Conservation (phyloP, 2,113 vertebrate species). For the Silurus meridionalis region DNA sequence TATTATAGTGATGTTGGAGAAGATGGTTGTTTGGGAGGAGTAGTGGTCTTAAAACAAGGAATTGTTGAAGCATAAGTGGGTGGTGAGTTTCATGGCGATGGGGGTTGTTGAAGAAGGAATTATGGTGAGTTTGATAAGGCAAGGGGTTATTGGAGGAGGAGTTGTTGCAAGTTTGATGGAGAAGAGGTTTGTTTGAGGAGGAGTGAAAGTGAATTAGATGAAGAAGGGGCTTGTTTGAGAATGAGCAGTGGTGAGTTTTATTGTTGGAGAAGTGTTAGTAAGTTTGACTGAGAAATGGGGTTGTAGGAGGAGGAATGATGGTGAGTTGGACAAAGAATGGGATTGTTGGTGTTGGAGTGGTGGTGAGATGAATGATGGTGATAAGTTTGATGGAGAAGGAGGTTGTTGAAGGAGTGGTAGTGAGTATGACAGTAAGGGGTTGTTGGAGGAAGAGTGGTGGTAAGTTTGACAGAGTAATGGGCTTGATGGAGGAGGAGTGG, state of each 20-base stretch:
- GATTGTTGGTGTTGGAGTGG: background rate
- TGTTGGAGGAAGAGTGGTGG: background rate
- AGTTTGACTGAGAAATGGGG: no score
- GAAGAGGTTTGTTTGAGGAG: background rate
- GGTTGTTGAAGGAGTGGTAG: no score
- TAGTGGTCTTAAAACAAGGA: no score
- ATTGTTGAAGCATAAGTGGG: no score
- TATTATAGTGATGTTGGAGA: no score
- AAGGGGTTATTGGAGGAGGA: background rate
- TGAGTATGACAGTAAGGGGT: background rate
- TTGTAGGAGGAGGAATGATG: background rate
- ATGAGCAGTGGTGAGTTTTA: background rate
- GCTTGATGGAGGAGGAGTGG: background rate
- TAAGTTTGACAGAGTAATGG: background rate
- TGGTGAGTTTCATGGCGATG: no score
- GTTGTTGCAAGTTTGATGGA: no score
- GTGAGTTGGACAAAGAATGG: background rate
- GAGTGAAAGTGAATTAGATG: background rate
- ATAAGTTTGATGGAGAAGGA: background rate
- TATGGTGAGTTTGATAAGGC: background rate
- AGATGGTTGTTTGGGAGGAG: no score
- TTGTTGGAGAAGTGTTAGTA: background rate
- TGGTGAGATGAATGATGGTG: no score
- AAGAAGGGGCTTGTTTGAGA: background rate
- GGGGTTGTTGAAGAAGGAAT: no score